Percentiles rank a stretch among this genome's conserved stretches.
These are phyloP conservation scores for Antechinus stuartii DNA, from an alignment of 2,113 vertebrate genomes.

Conservation along the genomic window DNA sequence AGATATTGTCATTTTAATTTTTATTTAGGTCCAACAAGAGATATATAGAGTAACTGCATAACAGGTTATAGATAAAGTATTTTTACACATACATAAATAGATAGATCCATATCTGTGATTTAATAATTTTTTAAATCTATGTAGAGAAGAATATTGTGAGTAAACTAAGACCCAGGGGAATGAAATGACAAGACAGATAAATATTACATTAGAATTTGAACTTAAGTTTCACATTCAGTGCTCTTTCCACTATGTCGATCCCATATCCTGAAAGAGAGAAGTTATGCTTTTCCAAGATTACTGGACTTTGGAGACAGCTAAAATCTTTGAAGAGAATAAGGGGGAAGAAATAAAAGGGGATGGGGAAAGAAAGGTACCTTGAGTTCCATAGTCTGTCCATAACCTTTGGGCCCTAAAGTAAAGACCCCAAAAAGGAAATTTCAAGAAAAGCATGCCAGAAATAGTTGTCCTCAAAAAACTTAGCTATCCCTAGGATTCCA, in stretches of 20 bases:
- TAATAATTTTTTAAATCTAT: neutral
- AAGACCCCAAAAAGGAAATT: neutral
- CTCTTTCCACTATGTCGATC: neutral
- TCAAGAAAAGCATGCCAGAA: neutral
- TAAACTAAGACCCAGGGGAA: neutral
- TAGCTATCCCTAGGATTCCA: neutral
- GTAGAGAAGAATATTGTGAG: neutral
- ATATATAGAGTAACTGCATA: neutral
- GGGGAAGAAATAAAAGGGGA: neutral
- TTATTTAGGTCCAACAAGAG: neutral
- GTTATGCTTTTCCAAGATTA: neutral
- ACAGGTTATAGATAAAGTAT: neutral
- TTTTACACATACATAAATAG: neutral
- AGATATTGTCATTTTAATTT: neutral
- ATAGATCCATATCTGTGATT: neutral
- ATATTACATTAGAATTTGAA: neutral
- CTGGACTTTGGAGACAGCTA: neutral
- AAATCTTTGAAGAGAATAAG: neutral
- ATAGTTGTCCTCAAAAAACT: neutral
- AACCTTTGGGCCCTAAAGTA: neutral
- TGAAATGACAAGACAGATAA: neutral
- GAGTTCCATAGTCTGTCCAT: neutral
- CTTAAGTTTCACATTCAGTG: neutral
- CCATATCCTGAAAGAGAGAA: neutral
- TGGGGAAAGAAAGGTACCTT: neutral